These are phyloP conservation scores for Canis aureus DNA, from an alignment of 2,113 vertebrate genomes.

Conservation along the genomic window DNA sequence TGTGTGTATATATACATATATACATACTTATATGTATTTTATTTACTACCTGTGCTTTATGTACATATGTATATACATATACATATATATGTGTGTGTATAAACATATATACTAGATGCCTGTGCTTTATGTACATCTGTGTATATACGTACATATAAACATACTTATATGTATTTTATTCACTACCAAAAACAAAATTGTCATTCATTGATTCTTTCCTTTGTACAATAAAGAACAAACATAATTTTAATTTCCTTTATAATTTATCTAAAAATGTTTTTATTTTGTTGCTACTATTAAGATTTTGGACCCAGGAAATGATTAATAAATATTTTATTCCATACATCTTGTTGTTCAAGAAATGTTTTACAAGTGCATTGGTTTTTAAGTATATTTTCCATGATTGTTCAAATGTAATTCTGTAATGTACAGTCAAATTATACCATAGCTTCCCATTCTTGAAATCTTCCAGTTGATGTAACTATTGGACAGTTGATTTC, in stretches of 20 bases:
- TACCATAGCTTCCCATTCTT: background rate
- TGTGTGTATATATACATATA: background rate
- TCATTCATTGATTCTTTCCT: background rate
- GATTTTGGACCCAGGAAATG: background rate
- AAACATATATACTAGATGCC: too few relatives aligned
- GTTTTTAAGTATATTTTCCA: background rate
- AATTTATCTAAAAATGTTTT: background rate
- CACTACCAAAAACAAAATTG: background rate
- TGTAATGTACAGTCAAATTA: background rate
- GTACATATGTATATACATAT: background rate
- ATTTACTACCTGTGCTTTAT: background rate
- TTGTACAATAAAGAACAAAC: background rate
- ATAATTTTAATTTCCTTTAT: background rate
- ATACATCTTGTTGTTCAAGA: background rate
- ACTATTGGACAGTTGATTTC: background rate
- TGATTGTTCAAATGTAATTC: background rate
- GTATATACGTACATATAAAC: background rate
- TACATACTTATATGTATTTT: background rate
- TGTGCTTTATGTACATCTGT: background rate
- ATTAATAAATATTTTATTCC: background rate
- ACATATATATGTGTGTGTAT: background rate
- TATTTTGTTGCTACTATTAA: background rate
- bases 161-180: background rate
- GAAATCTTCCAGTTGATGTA: background rate
- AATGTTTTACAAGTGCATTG: background rate